Conservation (phyloP, 1,140 invertebrate genomes). For the Ceratina calcarata region DNA sequence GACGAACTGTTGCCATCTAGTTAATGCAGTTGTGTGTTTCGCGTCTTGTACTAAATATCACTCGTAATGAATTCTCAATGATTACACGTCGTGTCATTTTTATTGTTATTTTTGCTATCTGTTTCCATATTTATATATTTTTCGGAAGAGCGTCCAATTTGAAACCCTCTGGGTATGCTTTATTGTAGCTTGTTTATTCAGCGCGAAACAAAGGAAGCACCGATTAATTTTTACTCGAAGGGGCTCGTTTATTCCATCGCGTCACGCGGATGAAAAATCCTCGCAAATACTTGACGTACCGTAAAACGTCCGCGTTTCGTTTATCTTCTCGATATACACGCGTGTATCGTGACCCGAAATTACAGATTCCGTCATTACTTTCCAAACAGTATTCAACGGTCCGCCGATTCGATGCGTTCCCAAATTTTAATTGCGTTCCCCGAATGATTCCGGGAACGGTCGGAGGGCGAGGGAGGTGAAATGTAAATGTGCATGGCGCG, state of each 20-base stretch:
- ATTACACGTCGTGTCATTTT: too few relatives aligned
- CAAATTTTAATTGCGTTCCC: conserved; percentile 45
- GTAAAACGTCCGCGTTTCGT: conserved; percentile 4
- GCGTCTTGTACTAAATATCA: too few relatives aligned
- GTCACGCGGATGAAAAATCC: conserved; percentile 1
- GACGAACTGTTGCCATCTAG: too few relatives aligned
- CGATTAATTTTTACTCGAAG: too few relatives aligned
- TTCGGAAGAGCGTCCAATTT: too few relatives aligned
- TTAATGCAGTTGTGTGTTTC: too few relatives aligned
- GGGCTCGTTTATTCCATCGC: neutral
- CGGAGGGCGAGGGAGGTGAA: neutral
- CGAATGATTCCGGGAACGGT: conserved; percentile 19
- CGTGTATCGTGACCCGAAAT: conserved; percentile 2
- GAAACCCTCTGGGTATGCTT: too few relatives aligned
- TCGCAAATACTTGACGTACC: neutral
- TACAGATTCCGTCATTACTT: conserved; percentile 48
- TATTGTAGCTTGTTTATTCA: neutral
- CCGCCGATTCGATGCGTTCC: conserved; percentile 37
- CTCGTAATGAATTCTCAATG: too few relatives aligned
- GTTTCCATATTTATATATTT: too few relatives aligned
- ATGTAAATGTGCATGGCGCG: conserved; percentile 22
- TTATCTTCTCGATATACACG: conserved; percentile 8
- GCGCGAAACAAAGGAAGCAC: neutral
- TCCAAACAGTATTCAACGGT: conserved; percentile 40
- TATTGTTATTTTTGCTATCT: too few relatives aligned